Percentiles rank a stretch among this genome's conserved stretches.
phyloP scores from a whole-genome alignment of 2,797 vertebrate species.

The Craterocephalus amniculus region DNA sequence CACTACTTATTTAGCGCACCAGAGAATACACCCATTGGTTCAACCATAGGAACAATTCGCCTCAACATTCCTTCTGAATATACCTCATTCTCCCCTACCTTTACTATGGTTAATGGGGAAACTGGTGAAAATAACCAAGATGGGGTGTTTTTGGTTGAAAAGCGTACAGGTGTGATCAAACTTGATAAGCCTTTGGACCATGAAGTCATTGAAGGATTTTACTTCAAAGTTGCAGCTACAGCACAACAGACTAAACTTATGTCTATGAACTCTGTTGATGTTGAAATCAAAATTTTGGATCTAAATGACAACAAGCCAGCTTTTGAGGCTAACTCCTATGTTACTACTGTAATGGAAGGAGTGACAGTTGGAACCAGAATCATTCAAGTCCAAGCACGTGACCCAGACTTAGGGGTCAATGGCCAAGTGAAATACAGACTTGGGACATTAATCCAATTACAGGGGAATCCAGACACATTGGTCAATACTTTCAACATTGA shows the following conservation, averaged over 20 bases:
- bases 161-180: slow-evolving; percentile 90
- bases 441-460: slow-evolving; percentile 71
- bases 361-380: slow-evolving; percentile 91
- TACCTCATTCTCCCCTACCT: slow-evolving; percentile 69
- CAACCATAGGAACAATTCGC: slow-evolving; percentile 86
- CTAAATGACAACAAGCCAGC: slow-evolving; percentile 96
- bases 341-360: slow-evolving; percentile 92
- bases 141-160: slow-evolving; percentile 89
- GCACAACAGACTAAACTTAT: slow-evolving; percentile 88
- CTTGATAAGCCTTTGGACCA: slow-evolving; percentile 93
- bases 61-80: slow-evolving; percentile 79
- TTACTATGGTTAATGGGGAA: slow-evolving; percentile 89
- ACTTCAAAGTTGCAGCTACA: slow-evolving; percentile 91
- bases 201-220: slow-evolving; percentile 84
- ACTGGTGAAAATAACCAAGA: slow-evolving; percentile 90
- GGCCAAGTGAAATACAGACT: slow-evolving; percentile 95
- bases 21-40: slow-evolving; percentile 91
- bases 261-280: slow-evolving; percentile 87
- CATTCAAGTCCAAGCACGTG: slow-evolving; percentile 89
- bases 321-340: slow-evolving; percentile 90
- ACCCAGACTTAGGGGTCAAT: slow-evolving; percentile 91
- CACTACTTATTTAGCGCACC: slow-evolving; percentile 89
- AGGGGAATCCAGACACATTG: slow-evolving; percentile 79
- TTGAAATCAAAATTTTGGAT: slow-evolving; percentile 92
- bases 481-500: slow-evolving; percentile 89